Percentiles rank a stretch among this genome's conserved stretches.
phyloP scores from a whole-genome alignment of 2,113 vertebrate genomes.

The Oceanites oceanicus region DNA sequence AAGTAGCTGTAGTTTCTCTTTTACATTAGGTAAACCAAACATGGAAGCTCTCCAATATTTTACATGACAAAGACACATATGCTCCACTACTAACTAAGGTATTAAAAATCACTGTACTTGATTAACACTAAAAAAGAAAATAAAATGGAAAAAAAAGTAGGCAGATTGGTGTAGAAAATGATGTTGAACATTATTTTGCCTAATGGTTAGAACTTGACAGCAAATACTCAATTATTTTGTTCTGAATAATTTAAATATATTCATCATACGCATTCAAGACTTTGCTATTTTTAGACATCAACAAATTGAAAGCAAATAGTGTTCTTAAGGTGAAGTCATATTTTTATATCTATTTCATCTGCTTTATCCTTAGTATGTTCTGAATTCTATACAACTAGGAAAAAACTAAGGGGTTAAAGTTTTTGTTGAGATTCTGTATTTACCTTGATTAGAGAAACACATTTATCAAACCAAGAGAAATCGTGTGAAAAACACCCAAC shows the following conservation, averaged over 20 bases:
- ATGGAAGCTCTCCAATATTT: neutral
- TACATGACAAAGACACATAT: neutral
- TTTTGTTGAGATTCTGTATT: neutral
- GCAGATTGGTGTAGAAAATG: neutral
- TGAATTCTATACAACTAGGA: neutral
- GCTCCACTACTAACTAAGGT: neutral
- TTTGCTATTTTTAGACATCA: neutral
- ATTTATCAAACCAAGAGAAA: neutral
- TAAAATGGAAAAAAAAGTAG: neutral
- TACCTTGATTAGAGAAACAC: neutral
- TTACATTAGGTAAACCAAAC: neutral
- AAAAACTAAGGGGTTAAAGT: neutral
- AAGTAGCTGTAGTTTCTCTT: conserved; percentile 27
- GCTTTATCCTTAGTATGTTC: neutral
- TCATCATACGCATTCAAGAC: neutral
- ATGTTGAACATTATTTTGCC: neutral
- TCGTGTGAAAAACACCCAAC: neutral
- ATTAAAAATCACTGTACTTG: neutral
- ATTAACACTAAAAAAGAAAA: neutral
- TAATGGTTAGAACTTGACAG: neutral
- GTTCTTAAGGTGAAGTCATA: neutral
- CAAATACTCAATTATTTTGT: neutral
- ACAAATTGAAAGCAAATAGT: neutral
- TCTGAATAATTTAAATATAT: neutral
- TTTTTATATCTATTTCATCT: neutral